A percentile compares a stretch with the other conserved stretches of the same genome.
These are phyloP conservation scores for Andrena fulva DNA, from an alignment of 2,888 invertebrate genomes.

Conservation along the genomic window DNA sequence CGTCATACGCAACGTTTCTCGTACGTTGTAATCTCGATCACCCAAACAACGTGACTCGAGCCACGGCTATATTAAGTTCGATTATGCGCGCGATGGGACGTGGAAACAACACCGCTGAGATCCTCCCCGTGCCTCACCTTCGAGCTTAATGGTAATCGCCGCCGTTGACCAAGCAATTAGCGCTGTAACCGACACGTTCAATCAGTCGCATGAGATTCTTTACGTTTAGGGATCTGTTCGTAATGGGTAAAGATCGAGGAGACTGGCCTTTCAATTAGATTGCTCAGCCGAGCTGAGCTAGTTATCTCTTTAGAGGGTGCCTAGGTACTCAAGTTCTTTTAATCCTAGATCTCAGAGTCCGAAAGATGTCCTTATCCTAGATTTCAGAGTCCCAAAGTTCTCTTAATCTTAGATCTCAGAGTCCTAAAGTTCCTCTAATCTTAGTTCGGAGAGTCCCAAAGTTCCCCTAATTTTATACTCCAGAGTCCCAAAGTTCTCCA, in stretches of 20 bases:
- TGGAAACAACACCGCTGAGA: not conserved
- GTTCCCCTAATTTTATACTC: rapidly evolving
- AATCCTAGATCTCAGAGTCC: not conserved
- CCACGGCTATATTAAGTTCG: constrained; percentile 7
- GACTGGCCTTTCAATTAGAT: not conserved
- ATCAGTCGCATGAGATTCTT: not conserved
- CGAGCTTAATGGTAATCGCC: not conserved
- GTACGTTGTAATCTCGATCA: not conserved
- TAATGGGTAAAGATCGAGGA: not conserved
- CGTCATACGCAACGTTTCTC: constrained; percentile 23
- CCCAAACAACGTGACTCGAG: constrained; percentile 14
- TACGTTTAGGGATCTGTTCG: not conserved
- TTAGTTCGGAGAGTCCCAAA: no score
- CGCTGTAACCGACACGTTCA: not conserved
- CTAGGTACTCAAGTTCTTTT: not conserved
- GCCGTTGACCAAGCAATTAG: constrained; percentile 17
- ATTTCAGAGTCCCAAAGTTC: no score
- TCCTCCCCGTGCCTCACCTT: constrained; percentile 2
- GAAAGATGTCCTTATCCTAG: no score
- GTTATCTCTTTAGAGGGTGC: no score
- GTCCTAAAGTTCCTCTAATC: no score
- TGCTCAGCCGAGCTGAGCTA: not conserved
- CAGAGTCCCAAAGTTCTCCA: not conserved
- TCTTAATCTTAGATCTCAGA: rapidly evolving
- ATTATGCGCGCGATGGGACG: not conserved